These are phyloP conservation scores for Epizoanthus scotinus DNA, from an alignment of 92 coral and sea anemone genomes.

Conservation along the genomic window DNA sequence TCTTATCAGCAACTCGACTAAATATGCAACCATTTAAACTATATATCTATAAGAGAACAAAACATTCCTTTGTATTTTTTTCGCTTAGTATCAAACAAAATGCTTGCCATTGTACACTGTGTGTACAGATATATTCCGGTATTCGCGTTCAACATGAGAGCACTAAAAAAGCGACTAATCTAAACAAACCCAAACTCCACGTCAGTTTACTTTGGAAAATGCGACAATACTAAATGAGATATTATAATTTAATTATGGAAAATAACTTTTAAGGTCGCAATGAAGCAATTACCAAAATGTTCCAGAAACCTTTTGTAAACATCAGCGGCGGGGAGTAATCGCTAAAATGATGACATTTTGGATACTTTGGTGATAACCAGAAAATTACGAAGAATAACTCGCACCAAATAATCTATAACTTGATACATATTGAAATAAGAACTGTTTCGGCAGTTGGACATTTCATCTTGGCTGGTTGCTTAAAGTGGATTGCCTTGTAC, in stretches of 20 bases:
- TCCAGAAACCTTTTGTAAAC: conserved; percentile 20
- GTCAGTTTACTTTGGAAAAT: conserved; percentile 17
- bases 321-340: conserved; percentile 19
- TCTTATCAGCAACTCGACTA: conserved; percentile 38
- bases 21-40: conserved; percentile 2
- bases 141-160: too few species aligned
- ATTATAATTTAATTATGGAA: conserved; percentile 47
- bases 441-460: neutral
- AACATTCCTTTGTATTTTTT: neutral
- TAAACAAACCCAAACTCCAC: conserved; percentile 32
- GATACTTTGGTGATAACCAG: neutral
- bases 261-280: conserved; percentile 14
- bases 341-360: neutral
- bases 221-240: conserved; percentile 40
- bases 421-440: neutral
- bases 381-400: neutral
- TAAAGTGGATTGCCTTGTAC: conserved; percentile 32
- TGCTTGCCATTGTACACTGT: too few species aligned
- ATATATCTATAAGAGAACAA: conserved; percentile 5
- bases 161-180: too few species aligned
- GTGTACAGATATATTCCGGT: too few species aligned
- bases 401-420: neutral
- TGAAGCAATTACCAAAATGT: conserved; percentile 41
- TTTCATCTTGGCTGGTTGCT: neutral
- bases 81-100: neutral